phyloP scores from a whole-genome alignment of 64 coral and sea anemone genomes.

The Orbicella faveolata region DNA sequence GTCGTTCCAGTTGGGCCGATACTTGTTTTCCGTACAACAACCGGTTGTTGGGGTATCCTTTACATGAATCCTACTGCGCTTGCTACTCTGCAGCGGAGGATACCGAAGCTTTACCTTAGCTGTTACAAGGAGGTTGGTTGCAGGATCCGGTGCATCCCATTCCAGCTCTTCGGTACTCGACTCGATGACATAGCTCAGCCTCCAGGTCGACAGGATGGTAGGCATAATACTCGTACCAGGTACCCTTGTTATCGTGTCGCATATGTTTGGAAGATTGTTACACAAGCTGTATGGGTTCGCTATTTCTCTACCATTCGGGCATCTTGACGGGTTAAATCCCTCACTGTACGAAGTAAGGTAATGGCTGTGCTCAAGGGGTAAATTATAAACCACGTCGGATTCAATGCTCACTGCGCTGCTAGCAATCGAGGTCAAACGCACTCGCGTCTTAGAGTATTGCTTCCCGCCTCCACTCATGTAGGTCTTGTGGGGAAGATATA shows the following conservation, averaged over 20 bases:
- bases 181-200: neutral
- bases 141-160: constrained; percentile 45
- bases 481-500: constrained; percentile 30
- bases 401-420: neutral
- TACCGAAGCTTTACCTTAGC: constrained; percentile 19
- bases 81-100: neutral
- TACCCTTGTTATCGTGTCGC: neutral
- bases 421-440: neutral
- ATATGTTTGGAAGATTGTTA: constrained; percentile 34
- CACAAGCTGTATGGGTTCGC: constrained; percentile 36
- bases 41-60: neutral
- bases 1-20: constrained; percentile 13
- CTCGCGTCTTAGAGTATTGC: constrained; percentile 3
- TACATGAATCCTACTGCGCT: neutral
- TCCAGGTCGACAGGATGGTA: constrained; percentile 41
- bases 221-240: constrained; percentile 1
- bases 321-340: constrained; percentile 6
- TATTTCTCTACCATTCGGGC: constrained; percentile 2
- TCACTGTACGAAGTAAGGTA: constrained; percentile 24
- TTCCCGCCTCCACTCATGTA: neutral
- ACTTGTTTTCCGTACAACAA: constrained; percentile 8
- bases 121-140: neutral
- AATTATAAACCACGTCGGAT: neutral
- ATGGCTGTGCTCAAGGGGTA: constrained; percentile 8
- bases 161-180: neutral